Percentiles rank a stretch among this genome's conserved stretches.
Conservation (phyloP, 1,140 invertebrate genomes). For the Helicoverpa zea region DNA sequence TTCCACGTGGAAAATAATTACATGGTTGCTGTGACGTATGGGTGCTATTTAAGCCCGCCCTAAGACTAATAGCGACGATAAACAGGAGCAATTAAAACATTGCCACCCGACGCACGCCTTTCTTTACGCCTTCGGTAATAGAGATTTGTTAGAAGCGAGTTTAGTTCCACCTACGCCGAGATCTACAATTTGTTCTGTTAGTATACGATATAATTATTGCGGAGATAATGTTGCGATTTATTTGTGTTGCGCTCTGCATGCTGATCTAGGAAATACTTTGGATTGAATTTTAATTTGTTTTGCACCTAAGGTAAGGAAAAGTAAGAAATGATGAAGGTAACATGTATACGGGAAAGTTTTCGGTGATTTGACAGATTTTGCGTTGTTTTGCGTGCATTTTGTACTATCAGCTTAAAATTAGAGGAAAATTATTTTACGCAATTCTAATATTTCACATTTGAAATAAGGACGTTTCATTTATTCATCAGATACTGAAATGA, state of each 20-base stretch:
- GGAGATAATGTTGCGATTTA: conserved; percentile 15
- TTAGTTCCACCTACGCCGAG: conserved; percentile 5
- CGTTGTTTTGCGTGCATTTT: background rate
- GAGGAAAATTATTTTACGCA: too few species aligned
- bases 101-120: conserved; percentile 83
- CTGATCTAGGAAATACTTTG: background rate
- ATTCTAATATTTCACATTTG: too few species aligned
- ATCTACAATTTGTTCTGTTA: conserved; percentile 40
- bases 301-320: too few species aligned
- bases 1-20: conserved; percentile 84
- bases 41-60: conserved; percentile 81
- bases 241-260: background rate
- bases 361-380: too few species aligned
- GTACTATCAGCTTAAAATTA: background rate
- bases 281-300: background rate
- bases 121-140: conserved; percentile 82
- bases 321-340: too few species aligned
- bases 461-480: too few species aligned
- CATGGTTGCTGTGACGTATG: conserved; percentile 81
- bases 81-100: conserved; percentile 85
- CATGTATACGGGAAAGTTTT: too few species aligned
- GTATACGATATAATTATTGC: background rate
- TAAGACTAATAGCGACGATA: conserved; percentile 82
- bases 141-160: conserved; percentile 72
- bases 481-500: too few species aligned